Base-by-base conservation (phyloP, 1,140 invertebrate species). In the Drosophila santomea region DNA sequence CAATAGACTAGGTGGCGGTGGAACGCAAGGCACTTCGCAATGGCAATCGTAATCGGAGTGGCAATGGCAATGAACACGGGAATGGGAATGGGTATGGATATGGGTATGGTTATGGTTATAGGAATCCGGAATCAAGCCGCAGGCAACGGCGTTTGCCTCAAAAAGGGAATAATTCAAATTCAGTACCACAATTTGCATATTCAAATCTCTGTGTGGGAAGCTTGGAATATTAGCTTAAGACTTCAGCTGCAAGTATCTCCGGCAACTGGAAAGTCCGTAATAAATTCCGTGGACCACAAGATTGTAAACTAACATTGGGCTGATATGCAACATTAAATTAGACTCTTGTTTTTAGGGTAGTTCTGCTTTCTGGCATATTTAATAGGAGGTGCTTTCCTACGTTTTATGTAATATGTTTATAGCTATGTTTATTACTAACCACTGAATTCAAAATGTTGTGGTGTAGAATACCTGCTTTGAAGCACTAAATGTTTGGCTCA, bases 1-100 rank as follows among this genome's bases (percentile, higher is more conserved):
- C 80, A 57, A 88, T 80, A 88, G 84, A 88, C 80, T 80, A 66
- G 52, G 43, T 80, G 84, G 80, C 83, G 75, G 39, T 60, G 72
- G 15, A n/a, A 14, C 20, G 20, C 41, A 38, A 3, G 25, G 25
- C 23, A 4, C 23, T 5, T 25, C 23, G 23, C 23, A 25, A 25
- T 25, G 23, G 23, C 25, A 25, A 4, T 25, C 25, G 25, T 25
- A 25, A 54, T 32, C 32, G 7, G 32, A 32, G 32, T 32, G 28
- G 60, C 32, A 15, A 38, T 15, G 63, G 63, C 41, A n/a, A 20
- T 20, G 14, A 23, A 8, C 51, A 36, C 25, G 43, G 43, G 2
- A 44, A 20, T 20, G 10, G 6, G 5, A 3, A 8, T 38, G 12
- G 20, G 20, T 14, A 36, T 48, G 25, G 4, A 4, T 25, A 20